phyloP scores from a whole-genome alignment of 2,888 invertebrate species.

The Hyppa rectilinea region DNA sequence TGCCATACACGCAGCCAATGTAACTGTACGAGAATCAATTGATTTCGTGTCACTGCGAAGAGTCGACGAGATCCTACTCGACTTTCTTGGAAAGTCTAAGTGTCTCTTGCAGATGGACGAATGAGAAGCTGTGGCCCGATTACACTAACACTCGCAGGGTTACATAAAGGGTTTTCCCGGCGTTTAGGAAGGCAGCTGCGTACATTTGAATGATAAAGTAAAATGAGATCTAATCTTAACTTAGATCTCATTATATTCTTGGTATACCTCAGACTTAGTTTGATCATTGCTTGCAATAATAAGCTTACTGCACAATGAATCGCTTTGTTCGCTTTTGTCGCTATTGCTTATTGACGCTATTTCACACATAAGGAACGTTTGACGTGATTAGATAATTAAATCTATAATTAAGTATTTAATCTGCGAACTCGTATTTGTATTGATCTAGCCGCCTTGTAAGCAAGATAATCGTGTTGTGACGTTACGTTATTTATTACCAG shows the following conservation, averaged over 20 bases:
- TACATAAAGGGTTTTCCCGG: constrained; percentile 18
- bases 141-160: constrained; percentile 18
- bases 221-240: constrained; percentile 36
- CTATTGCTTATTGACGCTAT: constrained; percentile 19
- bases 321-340: constrained; percentile 33
- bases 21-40: constrained; percentile 75
- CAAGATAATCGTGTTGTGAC: constrained; percentile 51
- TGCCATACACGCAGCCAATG: constrained; percentile 79
- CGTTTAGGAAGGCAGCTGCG: constrained; percentile 19
- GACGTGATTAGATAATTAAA: constrained; percentile 56
- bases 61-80: constrained; percentile 58
- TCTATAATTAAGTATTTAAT: constrained; percentile 54
- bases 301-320: constrained; percentile 26
- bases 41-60: constrained; percentile 65
- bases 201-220: constrained; percentile 11
- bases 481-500: constrained; percentile 46
- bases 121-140: constrained; percentile 30
- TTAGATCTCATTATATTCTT: constrained; percentile 34
- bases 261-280: constrained; percentile 17
- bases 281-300: constrained; percentile 9
- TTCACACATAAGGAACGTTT: constrained; percentile 37
- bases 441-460: constrained; percentile 58
- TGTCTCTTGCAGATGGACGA: constrained; percentile 37
- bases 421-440: constrained; percentile 42
- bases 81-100: constrained; percentile 61